Conservation (phyloP, 2,888 invertebrate genomes). For the Conops quadrifasciatus region DNA sequence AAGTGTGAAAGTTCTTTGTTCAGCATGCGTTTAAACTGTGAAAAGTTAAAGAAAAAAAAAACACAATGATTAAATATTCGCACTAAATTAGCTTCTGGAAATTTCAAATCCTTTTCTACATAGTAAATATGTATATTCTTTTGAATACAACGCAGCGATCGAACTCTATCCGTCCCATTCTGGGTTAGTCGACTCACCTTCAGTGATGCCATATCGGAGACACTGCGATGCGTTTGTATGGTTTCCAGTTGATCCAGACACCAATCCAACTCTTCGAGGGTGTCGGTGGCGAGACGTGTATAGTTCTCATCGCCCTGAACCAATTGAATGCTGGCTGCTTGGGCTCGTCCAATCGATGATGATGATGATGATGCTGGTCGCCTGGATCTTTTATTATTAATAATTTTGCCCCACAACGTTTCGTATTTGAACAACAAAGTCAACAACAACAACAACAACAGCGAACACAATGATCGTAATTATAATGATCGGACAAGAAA, state of each 20-base stretch:
- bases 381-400: conserved; percentile 65
- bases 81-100: neutral
- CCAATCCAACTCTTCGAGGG: conserved; percentile 99
- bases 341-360: conserved; percentile 57
- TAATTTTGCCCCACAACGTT: conserved; percentile 51
- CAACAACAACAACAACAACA: conserved; percentile 30
- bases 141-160: neutral
- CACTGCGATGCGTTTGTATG: conserved; percentile 98
- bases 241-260: conserved; percentile 99
- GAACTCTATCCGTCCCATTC: neutral
- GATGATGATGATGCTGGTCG: conserved; percentile 63
- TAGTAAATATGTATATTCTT: neutral
- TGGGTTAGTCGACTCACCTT: conserved; percentile 78
- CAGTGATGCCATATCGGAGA: conserved; percentile 99
- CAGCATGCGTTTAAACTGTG: conserved; percentile 98
- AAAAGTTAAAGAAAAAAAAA: neutral
- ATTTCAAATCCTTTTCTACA: too few species aligned
- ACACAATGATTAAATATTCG: neutral
- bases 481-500: neutral
- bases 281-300: conserved; percentile 93
- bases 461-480: conserved; percentile 17
- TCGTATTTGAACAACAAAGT: conserved; percentile 34
- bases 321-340: conserved; percentile 64
- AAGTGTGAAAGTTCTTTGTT: conserved; percentile 99
- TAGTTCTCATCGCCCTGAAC: conserved; percentile 80